Base-by-base conservation (phyloP, 2,113 vertebrate species). In the Tretioscincus oriximinensis region DNA sequence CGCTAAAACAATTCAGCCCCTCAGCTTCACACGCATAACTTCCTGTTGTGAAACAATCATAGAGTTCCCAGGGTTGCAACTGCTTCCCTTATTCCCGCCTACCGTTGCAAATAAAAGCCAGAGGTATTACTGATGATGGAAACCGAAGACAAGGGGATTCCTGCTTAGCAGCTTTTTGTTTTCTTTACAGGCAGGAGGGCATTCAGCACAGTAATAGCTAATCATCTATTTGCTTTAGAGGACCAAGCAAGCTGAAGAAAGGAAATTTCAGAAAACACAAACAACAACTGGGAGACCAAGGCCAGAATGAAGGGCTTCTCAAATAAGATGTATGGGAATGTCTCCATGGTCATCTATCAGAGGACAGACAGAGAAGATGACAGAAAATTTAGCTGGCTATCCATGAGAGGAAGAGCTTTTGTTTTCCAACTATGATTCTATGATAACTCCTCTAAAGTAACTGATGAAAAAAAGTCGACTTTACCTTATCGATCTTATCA, bases 401-500 rank as follows among this genome's bases (percentile, higher is more conserved):
- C 26, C 58, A 54, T 58, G 12, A 60, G 24, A 81, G 60, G 26
- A 11, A 4, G 12, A 35, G 35, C 35, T 41, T 41, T 41, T 41
- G 10, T 45, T 24, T 72, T 12, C n/a, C n/a, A n/a, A n/a, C n/a
- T n/a, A n/a, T n/a, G n/a, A n/a, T n/a, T n/a, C n/a, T n/a, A n/a
- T n/a, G n/a, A n/a, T n/a, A n/a, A n/a, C n/a, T 16, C 58, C 3
- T 72, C 80, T 60, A 88, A 82, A 26, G 14, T 83, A 67, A 29
- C 54, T 22, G 87, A 58, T 80, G 47, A 85, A 26, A 68, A n/a
- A 71, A 22, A 73, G 20, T 83, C 68, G 8, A 79, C 73, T 88
- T 87, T 96, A 99, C 98, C 98, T 99, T 98, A 94, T 99, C 98
- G 87, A 99, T 98, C 95, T 97, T 95, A 93, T 99, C 98, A 0